A percentile compares a stretch with the other conserved stretches of the same genome.
phyloP scores from a whole-genome alignment of 2,797 vertebrate genomes.

The Odontamblyopus lacepedii region DNA sequence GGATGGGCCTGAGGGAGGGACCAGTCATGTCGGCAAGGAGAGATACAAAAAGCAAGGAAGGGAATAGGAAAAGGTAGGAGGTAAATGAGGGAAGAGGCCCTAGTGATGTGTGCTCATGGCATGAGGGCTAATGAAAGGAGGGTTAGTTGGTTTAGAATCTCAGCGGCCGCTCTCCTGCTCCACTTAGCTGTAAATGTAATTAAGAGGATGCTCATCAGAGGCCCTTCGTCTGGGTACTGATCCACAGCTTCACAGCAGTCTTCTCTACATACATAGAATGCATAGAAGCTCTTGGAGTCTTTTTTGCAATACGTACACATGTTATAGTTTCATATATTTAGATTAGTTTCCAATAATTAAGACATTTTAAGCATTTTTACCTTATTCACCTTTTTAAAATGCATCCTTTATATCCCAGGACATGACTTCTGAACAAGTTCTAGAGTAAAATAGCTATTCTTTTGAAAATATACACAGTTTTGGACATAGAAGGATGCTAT shows the following conservation, averaged over 20 bases:
- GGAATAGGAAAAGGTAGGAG: constrained; percentile 38
- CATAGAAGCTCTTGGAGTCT: neutral
- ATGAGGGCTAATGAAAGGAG: constrained; percentile 50
- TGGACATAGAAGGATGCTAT: neutral
- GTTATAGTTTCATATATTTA: neutral
- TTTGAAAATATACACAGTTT: too few species aligned
- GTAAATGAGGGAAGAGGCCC: constrained; percentile 29
- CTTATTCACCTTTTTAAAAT: neutral
- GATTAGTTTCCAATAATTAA: neutral
- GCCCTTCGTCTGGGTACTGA: constrained; percentile 51
- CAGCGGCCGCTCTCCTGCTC: constrained; percentile 59
- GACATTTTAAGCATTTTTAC: neutral
- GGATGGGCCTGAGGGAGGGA: constrained; percentile 55
- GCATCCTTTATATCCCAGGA: too few species aligned
- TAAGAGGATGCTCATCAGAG: constrained; percentile 71
- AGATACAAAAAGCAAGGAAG: constrained; percentile 39
- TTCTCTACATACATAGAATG: neutral
- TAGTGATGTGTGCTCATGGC: constrained; percentile 35
- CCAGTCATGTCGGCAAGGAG: constrained; percentile 40
- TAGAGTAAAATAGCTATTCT: neutral
- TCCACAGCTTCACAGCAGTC: constrained; percentile 41
- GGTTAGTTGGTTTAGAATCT: constrained; percentile 54
- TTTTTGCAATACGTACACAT: neutral
- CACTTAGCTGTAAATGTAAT: constrained; percentile 77
- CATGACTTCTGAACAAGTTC: neutral